phyloP scores from a whole-genome alignment of 2,888 invertebrate genomes.

The Clanis bilineata region DNA sequence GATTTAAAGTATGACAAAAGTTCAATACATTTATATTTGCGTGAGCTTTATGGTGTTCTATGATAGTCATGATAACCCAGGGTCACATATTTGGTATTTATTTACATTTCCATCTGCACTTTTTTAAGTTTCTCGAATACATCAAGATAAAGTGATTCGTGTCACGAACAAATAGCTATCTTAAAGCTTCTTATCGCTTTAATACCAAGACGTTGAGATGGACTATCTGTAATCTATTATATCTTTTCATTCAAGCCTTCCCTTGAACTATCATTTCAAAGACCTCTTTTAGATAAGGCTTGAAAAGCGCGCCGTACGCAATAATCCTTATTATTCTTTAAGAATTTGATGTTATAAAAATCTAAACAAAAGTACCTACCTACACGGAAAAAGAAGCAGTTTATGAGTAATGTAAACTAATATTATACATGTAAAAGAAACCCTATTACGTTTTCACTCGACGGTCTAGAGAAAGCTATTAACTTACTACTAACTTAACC shows the following conservation, averaged over 20 bases:
- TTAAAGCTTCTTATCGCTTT: constrained; percentile 68
- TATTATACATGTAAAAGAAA: too few species aligned
- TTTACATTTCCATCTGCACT: background rate
- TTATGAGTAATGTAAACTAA: background rate
- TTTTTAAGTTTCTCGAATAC: constrained; percentile 17
- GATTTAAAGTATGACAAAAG: constrained; percentile 21
- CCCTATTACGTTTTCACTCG: too few species aligned
- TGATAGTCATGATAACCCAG: background rate
- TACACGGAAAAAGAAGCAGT: background rate
- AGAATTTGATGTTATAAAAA: background rate
- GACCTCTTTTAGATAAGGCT: constrained; percentile 18
- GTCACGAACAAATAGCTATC: constrained; percentile 64
- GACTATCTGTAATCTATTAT: constrained; percentile 48
- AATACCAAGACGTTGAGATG: constrained; percentile 48
- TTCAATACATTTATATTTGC: constrained; percentile 29
- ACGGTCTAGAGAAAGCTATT: too few species aligned
- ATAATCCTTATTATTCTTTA: background rate
- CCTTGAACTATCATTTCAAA: constrained; percentile 26
- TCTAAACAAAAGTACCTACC: background rate
- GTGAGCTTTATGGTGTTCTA: constrained; percentile 23
- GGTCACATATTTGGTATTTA: too few species aligned
- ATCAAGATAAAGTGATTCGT: constrained; percentile 61
- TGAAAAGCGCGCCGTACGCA: too few species aligned
- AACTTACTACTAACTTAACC: too few species aligned
- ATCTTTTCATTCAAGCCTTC: constrained; percentile 43